Conservation (phyloP, 2,113 vertebrate species). For the Apistogramma diplotaenia region DNA sequence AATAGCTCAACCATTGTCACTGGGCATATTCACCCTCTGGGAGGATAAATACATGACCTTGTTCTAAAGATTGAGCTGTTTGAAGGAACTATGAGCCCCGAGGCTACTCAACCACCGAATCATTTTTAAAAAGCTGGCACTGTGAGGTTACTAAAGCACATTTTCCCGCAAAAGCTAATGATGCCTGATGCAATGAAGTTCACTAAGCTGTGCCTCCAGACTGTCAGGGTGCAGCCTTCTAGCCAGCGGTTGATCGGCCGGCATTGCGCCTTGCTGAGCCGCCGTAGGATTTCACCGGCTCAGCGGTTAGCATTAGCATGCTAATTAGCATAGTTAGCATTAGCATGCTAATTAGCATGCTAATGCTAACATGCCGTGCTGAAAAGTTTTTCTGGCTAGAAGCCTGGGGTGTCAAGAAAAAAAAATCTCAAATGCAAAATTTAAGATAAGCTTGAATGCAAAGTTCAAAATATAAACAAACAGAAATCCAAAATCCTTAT, state of each 20-base stretch:
- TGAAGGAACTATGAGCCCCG: neutral
- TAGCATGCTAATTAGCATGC: no score
- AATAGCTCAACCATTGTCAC: neutral
- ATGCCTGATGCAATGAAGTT: neutral
- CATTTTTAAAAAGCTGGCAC: no score
- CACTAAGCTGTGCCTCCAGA: neutral
- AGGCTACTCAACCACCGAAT: neutral
- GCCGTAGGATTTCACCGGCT: no score
- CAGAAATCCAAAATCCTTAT: neutral
- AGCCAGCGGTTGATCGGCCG: no score
- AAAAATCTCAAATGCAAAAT: neutral
- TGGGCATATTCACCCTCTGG: neutral
- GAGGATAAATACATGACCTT: neutral
- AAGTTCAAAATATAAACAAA: neutral
- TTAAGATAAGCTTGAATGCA: neutral
- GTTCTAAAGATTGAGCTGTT: neutral
- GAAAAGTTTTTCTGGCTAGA: no score
- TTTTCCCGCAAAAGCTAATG: neutral
- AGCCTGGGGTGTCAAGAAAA: neutral
- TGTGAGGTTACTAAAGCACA: neutral
- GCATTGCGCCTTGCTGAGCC: no score
- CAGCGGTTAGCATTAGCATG: no score
- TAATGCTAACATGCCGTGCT: no score
- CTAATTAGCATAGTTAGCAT: no score
- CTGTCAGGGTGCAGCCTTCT: no score